Evolutionary conservation across 2,113 vertebrate genomes (phyloP), one percentile per base, ranked within the genome.

Genomic region (Melospiza georgiana): DNA sequence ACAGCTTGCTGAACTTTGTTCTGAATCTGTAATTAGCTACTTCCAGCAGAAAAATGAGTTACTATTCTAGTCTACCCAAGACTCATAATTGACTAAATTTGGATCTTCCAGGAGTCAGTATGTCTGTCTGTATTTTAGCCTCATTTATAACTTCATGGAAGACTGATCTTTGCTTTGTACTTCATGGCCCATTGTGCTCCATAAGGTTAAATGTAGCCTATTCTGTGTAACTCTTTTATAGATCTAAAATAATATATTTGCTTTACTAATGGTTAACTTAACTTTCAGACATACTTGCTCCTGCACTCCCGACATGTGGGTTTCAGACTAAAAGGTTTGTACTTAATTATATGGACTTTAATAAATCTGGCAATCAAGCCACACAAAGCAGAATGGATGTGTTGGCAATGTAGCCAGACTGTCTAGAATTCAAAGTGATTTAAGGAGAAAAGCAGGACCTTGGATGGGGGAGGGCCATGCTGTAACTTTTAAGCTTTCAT

Each of bases 171-270:
- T 62, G 74, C 94, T 94, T 80, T 93, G 93, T 90, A 87, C 93
- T 95, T 97, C 94, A 96, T 94, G 94, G 91, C 63, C 90, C 82
- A 74, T 83, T 95, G 82, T 85, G 43, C 55, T 91, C 51, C 61
- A 4, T 89, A 82, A 96, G 87, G 91, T 93, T 93, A 95, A 95
- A 59, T 39, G 78, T 63, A 80, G 46, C 39, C 62, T 55, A 6
- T 43, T 69, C 57, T 66, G 58, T 91, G 1, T 44, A 76, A 41
- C 44, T 51, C 10, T 61, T 85, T 90, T 71, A 83, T 46, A 63
- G 81, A 59, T 87, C 63, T 87, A 61, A 87, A 90, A 48, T 37
- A 81, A 89, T 89, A 57, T 35, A 43, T 84, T 94, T 93, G 20
- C 44, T 87, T 91, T 84, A 58, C 44, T 93, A 87, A 73, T 71